Evolutionary conservation across 2,113 vertebrate genomes (phyloP).

Genomic region (Periophthalmus modestus): DNA sequence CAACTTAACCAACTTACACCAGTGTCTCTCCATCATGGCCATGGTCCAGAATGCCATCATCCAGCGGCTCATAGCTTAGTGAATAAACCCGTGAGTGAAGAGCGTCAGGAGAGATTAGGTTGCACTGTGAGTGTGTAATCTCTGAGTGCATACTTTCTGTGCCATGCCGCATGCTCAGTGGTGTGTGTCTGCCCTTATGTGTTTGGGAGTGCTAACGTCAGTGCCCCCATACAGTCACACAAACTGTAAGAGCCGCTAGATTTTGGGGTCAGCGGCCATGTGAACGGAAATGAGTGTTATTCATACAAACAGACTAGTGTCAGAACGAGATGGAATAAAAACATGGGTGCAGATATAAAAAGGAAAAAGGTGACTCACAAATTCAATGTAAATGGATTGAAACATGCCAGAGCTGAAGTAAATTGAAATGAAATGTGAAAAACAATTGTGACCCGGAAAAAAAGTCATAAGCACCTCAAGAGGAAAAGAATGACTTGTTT

Average conservation of each 20-base stretch:
- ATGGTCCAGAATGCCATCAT: slow-evolving; percentile 17
- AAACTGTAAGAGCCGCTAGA: background rate
- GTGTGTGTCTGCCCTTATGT: slow-evolving; percentile 21
- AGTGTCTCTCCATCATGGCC: slow-evolving; percentile 4
- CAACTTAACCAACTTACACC: background rate
- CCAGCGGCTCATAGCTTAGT: slow-evolving; percentile 27
- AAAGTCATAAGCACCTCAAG: background rate
- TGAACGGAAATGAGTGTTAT: slow-evolving; percentile 26
- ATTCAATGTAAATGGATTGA: slow-evolving; percentile 2
- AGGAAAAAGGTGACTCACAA: background rate
- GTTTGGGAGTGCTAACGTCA: slow-evolving; percentile 30
- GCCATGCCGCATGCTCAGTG: slow-evolving; percentile 26
- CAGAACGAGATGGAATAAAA: slow-evolving; percentile 4
- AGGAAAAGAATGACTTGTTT: background rate
- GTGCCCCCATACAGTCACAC: background rate
- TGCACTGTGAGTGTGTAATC: slow-evolving; percentile 15
- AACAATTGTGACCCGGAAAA: background rate
- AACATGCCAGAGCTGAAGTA: slow-evolving; percentile 2
- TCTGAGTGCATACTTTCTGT: slow-evolving; percentile 19
- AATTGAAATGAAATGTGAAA: background rate
- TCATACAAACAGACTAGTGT: slow-evolving; percentile 8
- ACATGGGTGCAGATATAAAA: background rate
- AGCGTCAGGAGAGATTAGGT: slow-evolving; percentile 35
- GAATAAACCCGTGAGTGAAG: slow-evolving; percentile 44
- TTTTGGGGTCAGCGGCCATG: slow-evolving; percentile 27